Base-by-base conservation (phyloP, 2,113 vertebrate species). In the Spea bombifrons region DNA sequence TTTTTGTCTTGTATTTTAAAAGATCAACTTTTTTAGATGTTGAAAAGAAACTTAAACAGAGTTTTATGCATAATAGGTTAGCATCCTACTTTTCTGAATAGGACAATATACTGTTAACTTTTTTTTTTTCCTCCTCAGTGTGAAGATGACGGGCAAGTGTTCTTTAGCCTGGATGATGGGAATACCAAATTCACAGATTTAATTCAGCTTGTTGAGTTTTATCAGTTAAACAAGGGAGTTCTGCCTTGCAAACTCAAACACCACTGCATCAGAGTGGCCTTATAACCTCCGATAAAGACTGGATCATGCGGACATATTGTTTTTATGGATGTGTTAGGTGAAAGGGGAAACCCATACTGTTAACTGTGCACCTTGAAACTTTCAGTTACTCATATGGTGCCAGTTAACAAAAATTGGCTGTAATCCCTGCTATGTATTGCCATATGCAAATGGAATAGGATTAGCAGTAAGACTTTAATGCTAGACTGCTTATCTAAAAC, bases 121-220 rank as follows among this genome's bases (percentile, higher is more conserved):
- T 44, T 52, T 10, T 50, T 75, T 85, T 83, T 84, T 50, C 85
- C 82, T 83, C 77, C 12, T 15, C 83, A 99, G 97, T 96, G 94
- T 83, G 97, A 98, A 92, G 97, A 98, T 66, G 97, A 99, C 0
- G 94, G 96, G 81, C 95, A 98, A 87, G 87, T 92, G 71, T 99
- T 96, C 93, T 98, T 99, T 88, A 99, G 94, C 88, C 94, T 98
- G 84, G 97, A 99, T 57, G 97, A 99, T 8, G 94, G 97, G 81
- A 94, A 94, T 91, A 99, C 97, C 91, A 98, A 95, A 91, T 99
- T 99, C 90, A 96, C 94, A 3, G 96, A 99, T 91, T 90, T 99
- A 89, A 99, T 99, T 84, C 97, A 99, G 86, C 93, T 99, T 86
- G 97, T 98, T 81, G 97, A 99, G 88, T 99, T 99, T 86, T 99